phyloP scores from a whole-genome alignment of 2,888 invertebrate genomes.

The Ceraclea dissimilis region DNA sequence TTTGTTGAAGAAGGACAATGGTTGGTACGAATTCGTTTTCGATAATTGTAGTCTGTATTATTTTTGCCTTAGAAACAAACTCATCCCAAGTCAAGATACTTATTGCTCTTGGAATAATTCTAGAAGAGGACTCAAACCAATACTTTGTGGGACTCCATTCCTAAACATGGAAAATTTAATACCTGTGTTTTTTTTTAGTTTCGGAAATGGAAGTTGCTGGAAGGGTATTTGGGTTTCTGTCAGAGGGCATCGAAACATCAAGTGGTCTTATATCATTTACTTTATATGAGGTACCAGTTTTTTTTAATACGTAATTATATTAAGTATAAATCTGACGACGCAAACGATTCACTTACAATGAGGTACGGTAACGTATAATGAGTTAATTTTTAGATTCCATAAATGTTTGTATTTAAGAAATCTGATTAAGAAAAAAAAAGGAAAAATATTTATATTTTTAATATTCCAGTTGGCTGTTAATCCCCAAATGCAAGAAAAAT shows the following conservation, averaged over 20 bases:
- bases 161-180: background rate
- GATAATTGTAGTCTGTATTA: background rate
- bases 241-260: conserved; percentile 17
- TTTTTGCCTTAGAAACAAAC: too few relatives aligned
- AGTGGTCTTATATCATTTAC: conserved; percentile 9
- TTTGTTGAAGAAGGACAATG: conserved; percentile 6
- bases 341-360: background rate
- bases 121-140: too few relatives aligned
- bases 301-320: background rate
- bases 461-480: conserved; percentile 14
- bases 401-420: too few relatives aligned
- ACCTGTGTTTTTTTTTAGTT: conserved; percentile 5
- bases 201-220: conserved; percentile 7
- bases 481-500: conserved; percentile 10
- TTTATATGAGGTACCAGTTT: conserved; percentile 14
- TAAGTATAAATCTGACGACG: background rate
- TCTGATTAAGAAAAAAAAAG: too few relatives aligned
- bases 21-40: background rate
- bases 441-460: too few relatives aligned
- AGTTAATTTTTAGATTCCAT: too few relatives aligned
- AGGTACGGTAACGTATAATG: too few relatives aligned
- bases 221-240: conserved; percentile 14
- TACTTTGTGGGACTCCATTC: background rate
- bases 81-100: too few relatives aligned
- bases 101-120: too few relatives aligned